Evolutionary conservation across 2,797 vertebrate species (phyloP).

Genomic region (Balearica regulorum): DNA sequence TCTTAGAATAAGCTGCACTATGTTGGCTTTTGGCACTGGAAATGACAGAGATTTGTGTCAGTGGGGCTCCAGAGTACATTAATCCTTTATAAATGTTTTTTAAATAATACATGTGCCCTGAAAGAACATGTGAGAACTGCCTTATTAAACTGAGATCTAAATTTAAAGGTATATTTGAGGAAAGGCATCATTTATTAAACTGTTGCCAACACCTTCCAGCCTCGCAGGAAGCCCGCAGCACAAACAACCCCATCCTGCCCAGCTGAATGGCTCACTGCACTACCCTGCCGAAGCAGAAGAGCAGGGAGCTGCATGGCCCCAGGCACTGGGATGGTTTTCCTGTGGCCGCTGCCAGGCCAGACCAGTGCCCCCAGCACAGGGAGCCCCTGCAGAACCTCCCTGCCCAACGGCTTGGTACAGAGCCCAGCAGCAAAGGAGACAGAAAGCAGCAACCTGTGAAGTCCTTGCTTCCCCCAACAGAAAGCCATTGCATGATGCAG

Average conservation of each 20-base stretch:
- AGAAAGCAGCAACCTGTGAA: background rate
- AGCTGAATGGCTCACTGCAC: rapidly evolving
- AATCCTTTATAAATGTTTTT: slow-evolving; percentile 62
- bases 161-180: slow-evolving; percentile 1
- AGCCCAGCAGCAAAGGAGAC: background rate
- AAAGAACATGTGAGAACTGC: slow-evolving; percentile 18
- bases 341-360: background rate
- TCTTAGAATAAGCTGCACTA: slow-evolving; percentile 1
- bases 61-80: slow-evolving; percentile 28
- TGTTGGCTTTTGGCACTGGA: slow-evolving; percentile 21
- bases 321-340: background rate
- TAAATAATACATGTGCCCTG: slow-evolving; percentile 54
- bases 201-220: background rate
- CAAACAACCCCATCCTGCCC: background rate
- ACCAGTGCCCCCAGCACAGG: rapidly evolving
- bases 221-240: background rate
- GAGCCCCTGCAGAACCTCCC: rapidly evolving
- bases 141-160: slow-evolving; percentile 41
- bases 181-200: background rate
- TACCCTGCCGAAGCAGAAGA: background rate
- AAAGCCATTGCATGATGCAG: background rate
- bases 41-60: slow-evolving; percentile 47
- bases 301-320: background rate
- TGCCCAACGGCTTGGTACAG: background rate
- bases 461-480: background rate